A percentile compares a stretch with the other conserved stretches of the same genome.
phyloP scores from a whole-genome alignment of 2,888 invertebrate species.

The Apantesis nais region DNA sequence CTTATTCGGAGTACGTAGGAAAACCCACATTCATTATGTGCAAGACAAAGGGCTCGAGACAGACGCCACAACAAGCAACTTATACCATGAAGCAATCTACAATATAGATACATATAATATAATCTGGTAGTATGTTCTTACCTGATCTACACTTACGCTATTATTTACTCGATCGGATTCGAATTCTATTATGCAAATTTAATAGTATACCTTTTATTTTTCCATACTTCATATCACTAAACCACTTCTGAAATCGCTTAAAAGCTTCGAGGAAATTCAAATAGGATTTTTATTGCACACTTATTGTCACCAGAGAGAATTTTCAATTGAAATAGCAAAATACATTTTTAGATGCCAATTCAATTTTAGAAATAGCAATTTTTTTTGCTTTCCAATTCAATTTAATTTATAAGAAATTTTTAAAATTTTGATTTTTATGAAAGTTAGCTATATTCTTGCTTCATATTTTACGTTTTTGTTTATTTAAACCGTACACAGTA shows the following conservation, averaged over 20 bases:
- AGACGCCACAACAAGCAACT: not conserved
- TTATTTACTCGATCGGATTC: not conserved
- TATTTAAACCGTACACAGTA: no score
- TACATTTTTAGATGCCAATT: no score
- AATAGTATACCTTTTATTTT: not conserved
- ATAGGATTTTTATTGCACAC: not conserved
- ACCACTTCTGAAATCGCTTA: not conserved
- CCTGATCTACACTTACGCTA: not conserved
- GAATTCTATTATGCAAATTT: not conserved
- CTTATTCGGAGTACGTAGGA: not conserved
- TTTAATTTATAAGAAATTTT: not conserved
- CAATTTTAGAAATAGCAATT: no score
- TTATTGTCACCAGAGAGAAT: not conserved
- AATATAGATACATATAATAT: not conserved
- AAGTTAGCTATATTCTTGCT: no score
- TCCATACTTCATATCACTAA: not conserved
- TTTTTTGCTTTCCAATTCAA: not conserved
- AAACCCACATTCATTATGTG: not conserved
- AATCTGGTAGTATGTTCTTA: not conserved
- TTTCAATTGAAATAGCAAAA: not conserved
- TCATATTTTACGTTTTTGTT: not conserved
- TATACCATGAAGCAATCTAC: not conserved
- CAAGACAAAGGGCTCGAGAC: not conserved
- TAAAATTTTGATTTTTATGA: not conserved
- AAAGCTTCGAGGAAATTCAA: not conserved